Percentiles rank a stretch among this genome's conserved stretches.
These are phyloP conservation scores for Podotricha telesiphe DNA, from an alignment of 2,888 invertebrate genomes.

Conservation along the genomic window DNA sequence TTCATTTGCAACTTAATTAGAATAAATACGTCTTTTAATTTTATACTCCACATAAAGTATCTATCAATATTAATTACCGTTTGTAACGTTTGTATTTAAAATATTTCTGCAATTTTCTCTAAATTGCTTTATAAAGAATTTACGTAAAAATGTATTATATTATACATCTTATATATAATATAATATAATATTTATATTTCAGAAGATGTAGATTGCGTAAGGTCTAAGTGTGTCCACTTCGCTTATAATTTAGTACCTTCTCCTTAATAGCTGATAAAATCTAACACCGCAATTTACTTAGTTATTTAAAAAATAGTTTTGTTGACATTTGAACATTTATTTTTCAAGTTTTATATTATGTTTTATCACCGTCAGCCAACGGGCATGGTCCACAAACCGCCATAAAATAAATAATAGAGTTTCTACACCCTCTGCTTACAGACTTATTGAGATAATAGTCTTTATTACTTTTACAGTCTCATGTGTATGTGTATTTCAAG, in stretches of 20 bases:
- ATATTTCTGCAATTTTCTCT: too few relatives aligned
- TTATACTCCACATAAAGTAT: background rate
- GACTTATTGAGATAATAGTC: background rate
- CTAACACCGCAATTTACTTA: background rate
- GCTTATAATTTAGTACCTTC: background rate
- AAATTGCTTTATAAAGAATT: too few relatives aligned
- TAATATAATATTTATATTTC: too few relatives aligned
- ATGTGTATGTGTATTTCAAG: background rate
- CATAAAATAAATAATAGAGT: conserved; percentile 10
- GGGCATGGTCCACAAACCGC: background rate
- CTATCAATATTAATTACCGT: too few relatives aligned
- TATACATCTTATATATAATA: too few relatives aligned
- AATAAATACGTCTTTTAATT: background rate
- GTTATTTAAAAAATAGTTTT: too few relatives aligned
- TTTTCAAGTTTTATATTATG: background rate
- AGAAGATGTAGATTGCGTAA: too few relatives aligned
- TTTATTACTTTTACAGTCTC: background rate
- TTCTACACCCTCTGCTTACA: background rate
- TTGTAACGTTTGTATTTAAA: too few relatives aligned
- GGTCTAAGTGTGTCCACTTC: too few relatives aligned
- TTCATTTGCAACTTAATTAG: background rate
- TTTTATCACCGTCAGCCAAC: background rate
- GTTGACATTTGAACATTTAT: too few relatives aligned
- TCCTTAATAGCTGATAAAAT: too few relatives aligned
- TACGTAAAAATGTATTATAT: too few relatives aligned